These are phyloP conservation scores for Diplodus puntazzo DNA, from an alignment of 2,797 vertebrate genomes.

Conservation along the genomic window DNA sequence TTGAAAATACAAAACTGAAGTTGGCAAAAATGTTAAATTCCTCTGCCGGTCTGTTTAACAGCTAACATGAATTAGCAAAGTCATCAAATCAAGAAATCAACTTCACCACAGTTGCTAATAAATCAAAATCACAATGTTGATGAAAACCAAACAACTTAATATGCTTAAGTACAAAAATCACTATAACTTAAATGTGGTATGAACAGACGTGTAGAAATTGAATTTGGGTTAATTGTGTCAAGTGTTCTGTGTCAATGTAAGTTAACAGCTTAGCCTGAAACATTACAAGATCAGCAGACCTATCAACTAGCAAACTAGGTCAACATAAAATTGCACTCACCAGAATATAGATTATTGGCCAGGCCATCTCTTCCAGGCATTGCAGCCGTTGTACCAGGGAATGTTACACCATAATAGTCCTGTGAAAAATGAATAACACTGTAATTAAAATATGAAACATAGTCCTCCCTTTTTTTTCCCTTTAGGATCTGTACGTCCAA, in stretches of 20 bases:
- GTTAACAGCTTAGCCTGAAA: not conserved
- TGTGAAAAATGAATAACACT: conserved; percentile 60
- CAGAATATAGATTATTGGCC: conserved; percentile 94
- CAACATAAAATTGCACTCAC: conserved; percentile 69
- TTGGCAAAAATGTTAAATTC: not conserved
- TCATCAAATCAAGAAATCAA: not conserved
- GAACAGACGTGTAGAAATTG: not conserved
- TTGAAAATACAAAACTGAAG: not conserved
- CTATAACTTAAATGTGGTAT: not conserved
- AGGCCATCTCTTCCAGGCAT: conserved; percentile 95
- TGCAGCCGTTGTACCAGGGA: conserved; percentile 91
- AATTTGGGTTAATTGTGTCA: not conserved
- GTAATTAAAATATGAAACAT: not conserved
- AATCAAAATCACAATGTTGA: not conserved
- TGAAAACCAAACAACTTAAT: not conserved
- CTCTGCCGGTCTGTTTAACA: fast-evolving
- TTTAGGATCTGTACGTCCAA: not conserved
- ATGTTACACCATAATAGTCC: conserved; percentile 99
- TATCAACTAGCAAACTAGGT: not conserved
- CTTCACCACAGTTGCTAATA: not conserved
- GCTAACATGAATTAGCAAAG: not conserved
- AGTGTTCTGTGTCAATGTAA: not conserved
- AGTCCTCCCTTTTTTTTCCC: not conserved
- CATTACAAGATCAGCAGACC: not conserved
- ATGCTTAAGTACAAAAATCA: not conserved